Base-by-base conservation (phyloP, 2,113 vertebrate genomes). In the Lagopus muta region DNA sequence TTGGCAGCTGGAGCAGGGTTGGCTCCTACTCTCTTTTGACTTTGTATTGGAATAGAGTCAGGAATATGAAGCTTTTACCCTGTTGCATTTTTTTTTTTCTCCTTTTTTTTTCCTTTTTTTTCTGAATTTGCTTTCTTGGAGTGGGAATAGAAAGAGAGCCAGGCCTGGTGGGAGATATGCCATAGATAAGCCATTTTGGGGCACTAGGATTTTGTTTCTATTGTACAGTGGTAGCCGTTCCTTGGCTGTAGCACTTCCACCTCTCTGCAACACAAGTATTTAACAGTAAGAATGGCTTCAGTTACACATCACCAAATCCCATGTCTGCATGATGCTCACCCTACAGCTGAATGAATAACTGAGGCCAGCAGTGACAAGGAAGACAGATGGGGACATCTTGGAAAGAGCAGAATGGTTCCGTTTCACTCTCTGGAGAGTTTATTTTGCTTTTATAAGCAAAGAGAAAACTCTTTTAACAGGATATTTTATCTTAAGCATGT, bases 381-480 rank as follows among this genome's bases (percentile, higher is more conserved):
- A 25, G 24, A 28, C 0, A 0, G 22, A 19, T 57, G 54, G 47
- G 65, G 34, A 24, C 5, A 2, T 24, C 82, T 30, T 40, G 86
- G 34, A 4, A 54, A 27, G 10, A 65, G 30, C 28, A 10, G 32
- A 72, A n/a, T 0, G 13, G 16, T 45, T 10, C 54, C 1, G 1
- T 34, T 80, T 13, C 25, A 0, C 21, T 21, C 30, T 60, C 85
- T 2, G 18, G 3, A 34, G 62, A 10, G 8, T 45, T 64, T 7
- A 2, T 47, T 67, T 78, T 8, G 69, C 50, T 55, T 50, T 30
- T 18, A 15, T 7, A 6, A 60, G 17, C 19, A 43, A 34, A 65
- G 24, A 25, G 6, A n/a, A 47, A 82, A 64, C 3, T 2, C 0
- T 9, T 25, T 1, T 32, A 6, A 5, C 2, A 0, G 3, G 4